Conservation (phyloP, 2,113 vertebrate species). For the Paratilapia polleni region DNA sequence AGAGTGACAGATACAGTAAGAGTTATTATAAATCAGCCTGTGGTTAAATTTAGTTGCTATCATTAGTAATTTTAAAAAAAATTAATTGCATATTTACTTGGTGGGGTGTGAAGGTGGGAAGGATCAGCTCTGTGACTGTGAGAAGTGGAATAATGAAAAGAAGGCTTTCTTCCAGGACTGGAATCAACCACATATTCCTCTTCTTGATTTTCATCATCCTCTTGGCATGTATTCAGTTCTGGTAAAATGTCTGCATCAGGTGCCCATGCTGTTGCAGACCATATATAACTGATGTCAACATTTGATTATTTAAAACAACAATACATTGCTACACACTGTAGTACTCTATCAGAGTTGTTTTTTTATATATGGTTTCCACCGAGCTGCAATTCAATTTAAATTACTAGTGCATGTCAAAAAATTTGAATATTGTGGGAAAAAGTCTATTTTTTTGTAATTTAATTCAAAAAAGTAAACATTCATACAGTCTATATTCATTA, state of each 20-base stretch:
- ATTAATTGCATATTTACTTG: constrained; percentile 73
- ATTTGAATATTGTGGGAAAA: background rate
- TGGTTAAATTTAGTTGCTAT: background rate
- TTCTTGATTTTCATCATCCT: constrained; percentile 51
- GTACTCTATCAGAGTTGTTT: background rate
- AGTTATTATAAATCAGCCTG: background rate
- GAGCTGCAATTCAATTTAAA: background rate
- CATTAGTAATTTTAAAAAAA: too few species aligned
- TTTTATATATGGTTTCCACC: background rate
- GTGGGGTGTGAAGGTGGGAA: constrained; percentile 28
- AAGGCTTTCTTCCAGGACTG: constrained; percentile 29
- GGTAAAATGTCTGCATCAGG: background rate
- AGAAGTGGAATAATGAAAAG: constrained; percentile 27
- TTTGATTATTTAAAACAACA: background rate
- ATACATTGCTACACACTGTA: background rate
- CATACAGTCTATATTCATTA: too few species aligned
- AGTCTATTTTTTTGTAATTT: too few species aligned
- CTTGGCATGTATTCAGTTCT: constrained; percentile 5
- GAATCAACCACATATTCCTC: constrained; percentile 47
- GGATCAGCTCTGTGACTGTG: constrained; percentile 31
- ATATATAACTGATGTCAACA: background rate
- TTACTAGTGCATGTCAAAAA: background rate
- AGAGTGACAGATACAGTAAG: background rate
- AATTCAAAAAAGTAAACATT: too few species aligned
- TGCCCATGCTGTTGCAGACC: constrained; percentile 45